Evolutionary conservation across 2,888 invertebrate species (phyloP), one percentile per base, ranked within the genome.

Genomic region (Germaria angustata): DNA sequence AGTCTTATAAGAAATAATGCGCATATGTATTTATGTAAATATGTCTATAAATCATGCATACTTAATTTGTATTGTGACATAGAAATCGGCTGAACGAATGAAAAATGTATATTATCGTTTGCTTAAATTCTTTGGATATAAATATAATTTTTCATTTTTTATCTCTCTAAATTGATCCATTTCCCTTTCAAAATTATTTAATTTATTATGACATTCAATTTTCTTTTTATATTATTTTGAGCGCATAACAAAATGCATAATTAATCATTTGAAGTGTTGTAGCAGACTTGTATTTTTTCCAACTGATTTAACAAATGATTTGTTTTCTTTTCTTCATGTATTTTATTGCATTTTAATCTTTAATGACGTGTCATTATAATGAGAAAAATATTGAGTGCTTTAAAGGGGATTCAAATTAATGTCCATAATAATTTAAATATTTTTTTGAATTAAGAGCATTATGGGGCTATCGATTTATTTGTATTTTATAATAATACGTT

Each of bases 261-360:
- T 75, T 55, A 65, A 57, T 57, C 46, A 66, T 55, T 55, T 57
- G 36, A 76, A 76, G 76, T 68, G 66, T 76, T 76, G 22, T 15
- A 51, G 32, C 51, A 59, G 66, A 66, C 57, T 39, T 59, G 59
- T 51, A 59, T 24, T 59, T 61, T 76, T 59, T 39, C n/a, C 66
- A 68, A 20, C 4, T 51, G 49, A 76, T 76, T 76, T 51, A 68
- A 59, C 75, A 28, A 39, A 17, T 20, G 36, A 55, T 49, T 36
- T 28, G 28, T 28, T 5, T 59, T 17, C 13, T 53, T 65, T 36
- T 15, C 39, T 24, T 22, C 3, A 9, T 44, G 8, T 3, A 17
- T 28, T 36, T 61, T 13, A 55, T 55, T 9, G 22, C 66, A 49
- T 9, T 49, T 41, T 68, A 59, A 59, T 76, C 17, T 39, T 57